These are phyloP conservation scores for Anseranas semipalmata DNA, from an alignment of 2,113 vertebrate genomes.

Conservation along the genomic window DNA sequence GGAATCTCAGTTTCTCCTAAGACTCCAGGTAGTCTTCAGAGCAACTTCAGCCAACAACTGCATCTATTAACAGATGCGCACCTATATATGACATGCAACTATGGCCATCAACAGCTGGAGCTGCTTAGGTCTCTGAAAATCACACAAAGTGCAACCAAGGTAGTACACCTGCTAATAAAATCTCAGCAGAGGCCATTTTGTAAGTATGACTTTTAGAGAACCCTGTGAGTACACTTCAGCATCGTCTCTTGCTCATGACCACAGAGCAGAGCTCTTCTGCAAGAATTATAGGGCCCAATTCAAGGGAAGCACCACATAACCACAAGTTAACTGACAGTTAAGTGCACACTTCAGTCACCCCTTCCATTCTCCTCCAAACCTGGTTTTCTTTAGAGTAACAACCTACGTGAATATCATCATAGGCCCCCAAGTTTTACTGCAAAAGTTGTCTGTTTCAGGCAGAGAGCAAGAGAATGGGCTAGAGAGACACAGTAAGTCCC, in stretches of 20 bases:
- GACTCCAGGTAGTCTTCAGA: background rate
- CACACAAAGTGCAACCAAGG: background rate
- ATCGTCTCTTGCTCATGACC: background rate
- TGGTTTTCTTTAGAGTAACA: background rate
- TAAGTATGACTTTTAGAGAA: background rate
- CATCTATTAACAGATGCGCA: background rate
- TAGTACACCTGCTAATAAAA: background rate
- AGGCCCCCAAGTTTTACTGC: background rate
- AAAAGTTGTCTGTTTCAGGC: background rate
- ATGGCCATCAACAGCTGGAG: background rate
- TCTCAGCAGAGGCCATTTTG: background rate
- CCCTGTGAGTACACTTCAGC: background rate
- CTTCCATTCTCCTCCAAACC: background rate
- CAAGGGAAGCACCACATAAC: rapidly evolving
- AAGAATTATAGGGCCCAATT: background rate
- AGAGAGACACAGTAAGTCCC: background rate
- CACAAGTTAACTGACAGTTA: background rate
- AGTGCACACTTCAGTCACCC: background rate
- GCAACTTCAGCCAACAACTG: background rate
- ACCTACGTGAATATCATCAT: background rate
- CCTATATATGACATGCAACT: too few species aligned
- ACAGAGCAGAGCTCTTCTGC: background rate
- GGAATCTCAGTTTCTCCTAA: background rate
- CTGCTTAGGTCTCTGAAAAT: background rate
- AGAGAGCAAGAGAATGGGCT: background rate